Evolutionary conservation across 2,888 invertebrate species (phyloP).

Genomic region (Agonopterix arenella): DNA sequence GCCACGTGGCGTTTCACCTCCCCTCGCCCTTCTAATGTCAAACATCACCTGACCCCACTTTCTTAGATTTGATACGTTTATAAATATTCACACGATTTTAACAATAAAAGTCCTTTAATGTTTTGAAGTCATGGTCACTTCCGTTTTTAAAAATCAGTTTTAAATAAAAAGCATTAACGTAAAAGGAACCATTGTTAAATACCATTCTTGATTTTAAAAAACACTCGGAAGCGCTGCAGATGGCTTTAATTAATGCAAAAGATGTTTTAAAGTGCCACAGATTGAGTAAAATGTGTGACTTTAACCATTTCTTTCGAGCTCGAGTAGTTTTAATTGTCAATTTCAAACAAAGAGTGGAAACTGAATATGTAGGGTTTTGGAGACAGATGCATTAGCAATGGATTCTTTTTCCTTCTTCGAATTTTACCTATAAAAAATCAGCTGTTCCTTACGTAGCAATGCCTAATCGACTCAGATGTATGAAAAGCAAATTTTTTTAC

Average conservation of each 20-base stretch:
- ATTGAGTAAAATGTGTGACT: not conserved
- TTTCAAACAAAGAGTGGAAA: too few species aligned
- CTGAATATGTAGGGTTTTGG: too few species aligned
- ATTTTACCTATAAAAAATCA: too few species aligned
- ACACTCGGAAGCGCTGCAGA: not conserved
- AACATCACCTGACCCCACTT: slow-evolving; percentile 27
- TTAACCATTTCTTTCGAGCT: not conserved
- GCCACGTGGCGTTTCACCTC: slow-evolving; percentile 50
- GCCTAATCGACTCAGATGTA: too few species aligned
- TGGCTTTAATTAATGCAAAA: not conserved
- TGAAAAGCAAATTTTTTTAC: too few species aligned
- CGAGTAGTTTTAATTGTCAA: too few species aligned
- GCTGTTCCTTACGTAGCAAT: too few species aligned
- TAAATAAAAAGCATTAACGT: not conserved
- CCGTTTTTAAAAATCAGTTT: slow-evolving; percentile 6
- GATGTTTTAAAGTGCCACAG: not conserved
- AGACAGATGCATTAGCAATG: too few species aligned
- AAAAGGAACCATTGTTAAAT: not conserved
- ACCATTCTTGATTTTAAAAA: not conserved
- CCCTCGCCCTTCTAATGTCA: slow-evolving; percentile 22
- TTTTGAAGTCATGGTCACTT: slow-evolving; percentile 9
- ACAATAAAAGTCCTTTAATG: slow-evolving; percentile 12
- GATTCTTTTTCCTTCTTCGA: too few species aligned
- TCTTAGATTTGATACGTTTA: slow-evolving; percentile 1
- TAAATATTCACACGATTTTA: slow-evolving; percentile 18